Percentiles rank a stretch among this genome's conserved stretches.
Conservation (phyloP, 2,113 vertebrate species). For the Fukomys damarensis region DNA sequence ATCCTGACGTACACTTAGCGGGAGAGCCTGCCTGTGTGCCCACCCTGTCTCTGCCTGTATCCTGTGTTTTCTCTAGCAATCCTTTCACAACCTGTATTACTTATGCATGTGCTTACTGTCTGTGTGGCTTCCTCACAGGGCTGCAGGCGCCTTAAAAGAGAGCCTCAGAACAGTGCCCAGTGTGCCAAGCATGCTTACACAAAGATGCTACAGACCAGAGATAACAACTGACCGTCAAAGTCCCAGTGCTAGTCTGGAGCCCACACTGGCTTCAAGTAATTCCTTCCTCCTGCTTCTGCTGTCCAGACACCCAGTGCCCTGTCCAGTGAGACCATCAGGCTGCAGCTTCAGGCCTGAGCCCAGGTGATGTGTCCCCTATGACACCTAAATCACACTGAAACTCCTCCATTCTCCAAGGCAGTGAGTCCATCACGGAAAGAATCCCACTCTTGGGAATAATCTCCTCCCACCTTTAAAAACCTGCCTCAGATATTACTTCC, state of each 20-base stretch:
- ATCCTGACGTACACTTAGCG: background rate
- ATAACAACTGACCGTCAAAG: background rate
- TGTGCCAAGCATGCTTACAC: rapidly evolving
- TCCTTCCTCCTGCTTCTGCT: background rate
- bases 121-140: background rate
- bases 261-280: rapidly evolving
- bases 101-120: background rate
- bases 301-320: background rate
- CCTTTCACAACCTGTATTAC: background rate
- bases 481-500: background rate
- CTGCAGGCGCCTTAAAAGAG: background rate
- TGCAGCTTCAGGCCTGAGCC: background rate
- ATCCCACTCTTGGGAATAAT: background rate
- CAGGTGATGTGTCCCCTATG: background rate
- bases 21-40: too few relatives aligned
- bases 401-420: background rate
- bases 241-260: background rate
- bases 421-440: background rate
- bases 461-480: background rate
- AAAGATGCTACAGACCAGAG: background rate
- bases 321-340: background rate
- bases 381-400: background rate
- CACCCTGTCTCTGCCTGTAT: background rate
- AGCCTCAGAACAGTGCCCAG: rapidly evolving
- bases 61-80: background rate